phyloP scores from a whole-genome alignment of 2,888 invertebrate species.

The Callosobruchus maculatus region DNA sequence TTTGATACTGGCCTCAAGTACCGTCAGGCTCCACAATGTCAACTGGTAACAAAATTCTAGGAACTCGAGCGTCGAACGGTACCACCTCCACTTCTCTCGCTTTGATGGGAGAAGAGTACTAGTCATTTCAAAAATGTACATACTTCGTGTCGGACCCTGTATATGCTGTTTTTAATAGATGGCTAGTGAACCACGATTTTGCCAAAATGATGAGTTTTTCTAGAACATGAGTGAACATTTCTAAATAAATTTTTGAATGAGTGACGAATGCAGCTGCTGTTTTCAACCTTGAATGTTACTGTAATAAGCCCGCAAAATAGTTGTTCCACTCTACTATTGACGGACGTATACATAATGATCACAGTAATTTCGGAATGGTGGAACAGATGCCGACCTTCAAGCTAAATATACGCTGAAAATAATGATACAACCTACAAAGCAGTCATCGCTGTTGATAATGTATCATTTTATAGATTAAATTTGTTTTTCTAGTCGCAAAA shows the following conservation, averaged over 20 bases:
- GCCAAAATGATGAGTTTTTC: too few relatives aligned
- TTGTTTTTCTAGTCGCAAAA: not conserved
- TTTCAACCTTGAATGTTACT: not conserved
- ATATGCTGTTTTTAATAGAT: too few relatives aligned
- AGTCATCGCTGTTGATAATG: not conserved
- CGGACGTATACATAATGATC: not conserved
- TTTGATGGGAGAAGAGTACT: too few relatives aligned
- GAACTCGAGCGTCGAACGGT: too few relatives aligned
- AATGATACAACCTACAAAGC: not conserved
- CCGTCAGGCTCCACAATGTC: too few relatives aligned
- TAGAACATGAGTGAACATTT: not conserved
- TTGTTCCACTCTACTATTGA: not conserved
- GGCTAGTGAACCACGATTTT: too few relatives aligned
- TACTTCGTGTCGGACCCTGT: too few relatives aligned
- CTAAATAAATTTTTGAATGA: not conserved
- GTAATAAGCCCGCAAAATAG: not conserved
- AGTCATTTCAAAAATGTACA: too few relatives aligned
- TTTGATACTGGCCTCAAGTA: too few relatives aligned
- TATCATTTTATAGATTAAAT: not conserved
- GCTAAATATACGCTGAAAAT: not conserved
- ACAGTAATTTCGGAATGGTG: not conserved
- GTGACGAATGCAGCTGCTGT: not conserved
- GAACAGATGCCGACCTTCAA: not conserved
- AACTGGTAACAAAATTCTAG: too few relatives aligned
- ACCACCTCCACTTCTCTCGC: too few relatives aligned